A percentile compares a stretch with the other conserved stretches of the same genome.
Conservation (phyloP, 2,113 vertebrate genomes). For the Ammodytes dubius region DNA sequence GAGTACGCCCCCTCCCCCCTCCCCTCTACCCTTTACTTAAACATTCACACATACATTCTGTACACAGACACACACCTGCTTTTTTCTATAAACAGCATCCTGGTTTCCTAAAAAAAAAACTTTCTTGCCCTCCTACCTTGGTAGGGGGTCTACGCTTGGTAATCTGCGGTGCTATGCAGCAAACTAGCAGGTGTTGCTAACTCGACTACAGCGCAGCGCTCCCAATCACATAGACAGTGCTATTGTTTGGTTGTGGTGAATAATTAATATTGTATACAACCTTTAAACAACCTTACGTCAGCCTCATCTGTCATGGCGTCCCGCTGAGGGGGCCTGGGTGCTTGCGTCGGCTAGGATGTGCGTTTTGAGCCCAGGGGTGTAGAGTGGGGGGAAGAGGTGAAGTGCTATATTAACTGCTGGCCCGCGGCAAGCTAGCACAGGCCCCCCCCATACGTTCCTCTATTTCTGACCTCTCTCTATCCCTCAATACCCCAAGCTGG, state of each 20-base stretch:
- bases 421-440: constrained; percentile 67
- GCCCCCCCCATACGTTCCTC: constrained; percentile 48
- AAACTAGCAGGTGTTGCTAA: constrained; percentile 74
- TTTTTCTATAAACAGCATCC: constrained; percentile 72
- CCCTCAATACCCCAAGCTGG: constrained; percentile 62
- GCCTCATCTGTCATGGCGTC: constrained; percentile 81
- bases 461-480: constrained; percentile 66
- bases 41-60: constrained; percentile 46
- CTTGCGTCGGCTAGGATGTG: constrained; percentile 61
- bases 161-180: constrained; percentile 69
- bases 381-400: constrained; percentile 73
- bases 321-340: constrained; percentile 58
- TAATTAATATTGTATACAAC: constrained; percentile 84
- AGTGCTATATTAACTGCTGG: constrained; percentile 80
- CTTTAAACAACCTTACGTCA: constrained; percentile 84
- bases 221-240: constrained; percentile 56
- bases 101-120: constrained; percentile 75
- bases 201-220: constrained; percentile 62
- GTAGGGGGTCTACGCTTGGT: constrained; percentile 41
- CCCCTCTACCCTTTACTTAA: constrained; percentile 43
- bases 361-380: constrained; percentile 59
- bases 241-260: constrained; percentile 78
- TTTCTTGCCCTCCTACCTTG: constrained; percentile 28
- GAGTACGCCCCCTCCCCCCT: constrained; percentile 30
- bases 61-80: constrained; percentile 51